Conservation (phyloP, 2,797 vertebrate genomes). For the Ciconia nigra region DNA sequence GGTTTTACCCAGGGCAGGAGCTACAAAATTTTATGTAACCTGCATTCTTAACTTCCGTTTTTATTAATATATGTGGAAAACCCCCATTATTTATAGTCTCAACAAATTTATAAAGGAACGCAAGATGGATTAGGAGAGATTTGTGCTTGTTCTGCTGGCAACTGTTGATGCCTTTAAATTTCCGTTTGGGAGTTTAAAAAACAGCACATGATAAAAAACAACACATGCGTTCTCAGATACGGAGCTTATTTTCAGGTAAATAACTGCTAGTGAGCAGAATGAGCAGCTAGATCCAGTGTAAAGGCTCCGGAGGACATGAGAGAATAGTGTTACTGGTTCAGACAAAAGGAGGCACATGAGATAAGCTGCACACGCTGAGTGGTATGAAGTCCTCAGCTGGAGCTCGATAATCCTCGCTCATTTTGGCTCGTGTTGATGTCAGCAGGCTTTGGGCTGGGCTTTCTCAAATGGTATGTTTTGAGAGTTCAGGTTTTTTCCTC, state of each 20-base stretch:
- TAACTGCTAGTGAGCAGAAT: not conserved
- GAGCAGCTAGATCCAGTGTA: not conserved
- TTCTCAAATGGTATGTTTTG: accelerated
- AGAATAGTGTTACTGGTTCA: not conserved
- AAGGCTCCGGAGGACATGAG: accelerated
- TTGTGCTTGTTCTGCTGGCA: not conserved
- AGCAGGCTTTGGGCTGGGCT: not conserved
- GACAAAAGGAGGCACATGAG: not conserved
- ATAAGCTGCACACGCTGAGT: accelerated
- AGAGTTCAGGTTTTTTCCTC: not conserved
- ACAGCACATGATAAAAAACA: not conserved
- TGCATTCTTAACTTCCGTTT: not conserved
- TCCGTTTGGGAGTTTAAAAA: not conserved
- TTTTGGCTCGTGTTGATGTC: not conserved
- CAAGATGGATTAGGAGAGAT: not conserved
- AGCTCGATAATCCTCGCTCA: not conserved
- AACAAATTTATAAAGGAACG: not conserved
- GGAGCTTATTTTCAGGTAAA: not conserved
- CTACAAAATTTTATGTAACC: not conserved
- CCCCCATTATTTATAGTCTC: not conserved
- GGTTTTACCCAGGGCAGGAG: not conserved
- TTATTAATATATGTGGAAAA: not conserved
- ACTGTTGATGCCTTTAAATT: not conserved
- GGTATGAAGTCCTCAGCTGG: not conserved
- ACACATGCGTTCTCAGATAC: not conserved